A percentile compares a stretch with the other conserved stretches of the same genome.
These are phyloP conservation scores for Amphipyra tragopoginis DNA, from an alignment of 2,888 invertebrate genomes.

Conservation along the genomic window DNA sequence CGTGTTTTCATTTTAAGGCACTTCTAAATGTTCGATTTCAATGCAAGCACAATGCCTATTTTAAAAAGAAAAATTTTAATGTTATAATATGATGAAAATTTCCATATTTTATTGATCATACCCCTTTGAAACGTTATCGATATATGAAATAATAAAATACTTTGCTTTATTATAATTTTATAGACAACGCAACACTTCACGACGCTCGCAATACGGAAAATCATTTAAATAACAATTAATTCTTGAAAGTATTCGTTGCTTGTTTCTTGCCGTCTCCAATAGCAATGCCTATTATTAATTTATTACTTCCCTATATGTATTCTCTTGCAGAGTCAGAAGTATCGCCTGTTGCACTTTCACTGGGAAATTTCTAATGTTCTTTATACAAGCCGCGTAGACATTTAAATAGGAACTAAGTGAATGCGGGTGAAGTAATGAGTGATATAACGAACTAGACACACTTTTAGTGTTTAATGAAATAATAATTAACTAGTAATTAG, in stretches of 20 bases:
- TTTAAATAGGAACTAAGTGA: conserved; percentile 48
- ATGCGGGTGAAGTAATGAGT: conserved; percentile 46
- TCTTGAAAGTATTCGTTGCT: conserved; percentile 26
- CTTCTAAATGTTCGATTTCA: too few relatives aligned
- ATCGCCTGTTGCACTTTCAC: conserved; percentile 53
- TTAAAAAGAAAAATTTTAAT: too few relatives aligned
- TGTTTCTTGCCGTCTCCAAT: conserved; percentile 32
- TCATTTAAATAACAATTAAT: conserved; percentile 31
- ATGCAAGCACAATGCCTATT: too few relatives aligned
- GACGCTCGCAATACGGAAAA: conserved; percentile 32
- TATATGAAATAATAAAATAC: not conserved
- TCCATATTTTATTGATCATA: too few relatives aligned
- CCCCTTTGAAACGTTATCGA: too few relatives aligned
- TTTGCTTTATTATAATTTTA: not conserved
- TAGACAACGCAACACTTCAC: conserved; percentile 1
- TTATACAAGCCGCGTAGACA: conserved; percentile 51
- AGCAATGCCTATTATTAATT: conserved; percentile 48
- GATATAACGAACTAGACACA: conserved; percentile 32
- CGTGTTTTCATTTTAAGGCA: too few relatives aligned
- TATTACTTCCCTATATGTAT: conserved; percentile 53
- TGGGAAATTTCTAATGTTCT: conserved; percentile 55
- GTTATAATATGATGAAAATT: too few relatives aligned
- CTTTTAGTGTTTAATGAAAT: conserved; percentile 20
- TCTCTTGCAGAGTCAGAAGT: conserved; percentile 45
- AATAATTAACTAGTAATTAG: not conserved